Evolutionary conservation across 2,113 vertebrate genomes (phyloP).

Genomic region (Picathartes gymnocephalus): DNA sequence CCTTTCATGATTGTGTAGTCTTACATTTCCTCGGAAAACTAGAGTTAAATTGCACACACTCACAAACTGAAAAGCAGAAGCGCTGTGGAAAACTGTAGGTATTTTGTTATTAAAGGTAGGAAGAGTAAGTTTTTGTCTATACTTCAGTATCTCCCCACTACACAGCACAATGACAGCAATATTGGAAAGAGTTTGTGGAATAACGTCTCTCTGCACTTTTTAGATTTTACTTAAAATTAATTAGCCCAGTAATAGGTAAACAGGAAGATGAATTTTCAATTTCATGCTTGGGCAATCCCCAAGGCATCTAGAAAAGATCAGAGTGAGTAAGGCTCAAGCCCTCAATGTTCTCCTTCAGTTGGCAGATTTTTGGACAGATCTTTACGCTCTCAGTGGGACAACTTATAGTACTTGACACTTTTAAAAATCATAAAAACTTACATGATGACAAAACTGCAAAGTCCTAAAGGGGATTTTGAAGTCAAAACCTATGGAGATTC

Average conservation of each 20-base stretch:
- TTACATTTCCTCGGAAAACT: background rate
- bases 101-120: background rate
- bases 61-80: background rate
- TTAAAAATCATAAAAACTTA: background rate
- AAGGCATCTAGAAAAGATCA: background rate
- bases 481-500: background rate
- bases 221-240: background rate
- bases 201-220: background rate
- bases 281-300: background rate
- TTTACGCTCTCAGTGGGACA: background rate
- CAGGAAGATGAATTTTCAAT: background rate
- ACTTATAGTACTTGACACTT: background rate
- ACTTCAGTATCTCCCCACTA: background rate
- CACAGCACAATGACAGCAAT: background rate
- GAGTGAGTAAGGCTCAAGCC: background rate
- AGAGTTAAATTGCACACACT: background rate
- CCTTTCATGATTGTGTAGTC: fast-evolving
- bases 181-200: background rate
- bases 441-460: background rate
- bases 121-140: background rate
- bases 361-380: background rate
- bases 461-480: background rate
- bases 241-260: background rate
- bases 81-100: background rate
- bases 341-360: background rate